A percentile compares a stretch with the other conserved stretches of the same genome.
Evolutionary conservation across 1,140 invertebrate genomes (phyloP).

Genomic region (Drosophila gunungcola): DNA sequence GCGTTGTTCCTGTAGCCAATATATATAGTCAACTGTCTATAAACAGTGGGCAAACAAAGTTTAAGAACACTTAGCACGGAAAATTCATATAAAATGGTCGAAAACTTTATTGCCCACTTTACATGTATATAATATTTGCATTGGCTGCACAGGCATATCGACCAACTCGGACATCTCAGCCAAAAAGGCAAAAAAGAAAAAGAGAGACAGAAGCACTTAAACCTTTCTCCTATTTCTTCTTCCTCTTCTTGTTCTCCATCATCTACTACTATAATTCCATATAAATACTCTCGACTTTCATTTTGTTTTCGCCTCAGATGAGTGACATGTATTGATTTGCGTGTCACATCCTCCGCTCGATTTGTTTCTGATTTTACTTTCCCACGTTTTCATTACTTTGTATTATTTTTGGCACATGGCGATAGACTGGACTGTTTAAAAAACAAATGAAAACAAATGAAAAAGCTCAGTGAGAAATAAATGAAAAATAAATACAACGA

Average conservation of each 20-base stretch:
- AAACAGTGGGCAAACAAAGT: background rate
- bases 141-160: slow-evolving; percentile 4
- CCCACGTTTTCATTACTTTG: slow-evolving; percentile 18
- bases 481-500: slow-evolving; percentile 31
- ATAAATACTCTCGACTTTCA: slow-evolving; percentile 8
- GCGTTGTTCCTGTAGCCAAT: slow-evolving; percentile 29
- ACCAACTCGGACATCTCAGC: slow-evolving; percentile 19
- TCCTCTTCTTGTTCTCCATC: slow-evolving; percentile 2
- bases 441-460: slow-evolving; percentile 11
- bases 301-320: slow-evolving; percentile 22
- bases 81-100: too few relatives aligned
- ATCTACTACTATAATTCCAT: slow-evolving; percentile 1
- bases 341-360: slow-evolving; percentile 31
- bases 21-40: slow-evolving; percentile 7
- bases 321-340: slow-evolving; percentile 38
- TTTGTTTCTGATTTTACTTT: slow-evolving; percentile 40
- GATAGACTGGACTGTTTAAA: slow-evolving; percentile 7
- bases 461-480: slow-evolving; percentile 20
- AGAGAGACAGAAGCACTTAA: slow-evolving; percentile 14
- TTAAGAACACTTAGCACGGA: too few relatives aligned
- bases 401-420: slow-evolving; percentile 29
- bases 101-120: too few relatives aligned
- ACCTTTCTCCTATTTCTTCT: background rate
- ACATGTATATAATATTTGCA: background rate
- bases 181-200: slow-evolving; percentile 10